A percentile compares a stretch with the other conserved stretches of the same genome.
phyloP scores from a whole-genome alignment of 2,113 vertebrate genomes.

The Pachyramphus minor region DNA sequence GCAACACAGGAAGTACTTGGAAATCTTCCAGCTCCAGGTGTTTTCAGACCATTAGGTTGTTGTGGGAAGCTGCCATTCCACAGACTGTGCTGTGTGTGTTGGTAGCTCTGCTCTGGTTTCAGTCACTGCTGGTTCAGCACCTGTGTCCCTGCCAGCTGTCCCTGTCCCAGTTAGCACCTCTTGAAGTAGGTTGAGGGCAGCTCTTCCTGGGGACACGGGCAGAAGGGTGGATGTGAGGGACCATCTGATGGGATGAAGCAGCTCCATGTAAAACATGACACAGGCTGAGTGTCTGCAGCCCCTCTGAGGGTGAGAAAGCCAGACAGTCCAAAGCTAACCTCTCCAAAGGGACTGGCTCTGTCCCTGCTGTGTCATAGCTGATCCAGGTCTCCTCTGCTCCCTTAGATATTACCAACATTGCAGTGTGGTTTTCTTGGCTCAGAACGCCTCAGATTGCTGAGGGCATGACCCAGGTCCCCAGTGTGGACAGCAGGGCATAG shows the following conservation, averaged over 20 bases:
- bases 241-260: not conserved
- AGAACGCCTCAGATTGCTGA: not conserved
- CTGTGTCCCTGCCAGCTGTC: not conserved
- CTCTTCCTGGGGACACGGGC: not conserved
- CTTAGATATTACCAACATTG: not conserved
- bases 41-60: not conserved
- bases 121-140: not conserved
- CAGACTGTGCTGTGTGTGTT: not conserved
- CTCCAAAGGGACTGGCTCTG: not conserved
- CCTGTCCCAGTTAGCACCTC: not conserved
- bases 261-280: not conserved
- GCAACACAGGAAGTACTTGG: not conserved
- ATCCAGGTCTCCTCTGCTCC: not conserved
- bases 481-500: not conserved
- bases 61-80: not conserved
- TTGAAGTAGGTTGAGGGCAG: not conserved
- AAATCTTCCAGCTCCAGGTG: not conserved
- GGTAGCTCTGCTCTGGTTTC: not conserved
- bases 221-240: not conserved
- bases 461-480: not conserved
- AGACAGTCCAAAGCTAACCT: not conserved
- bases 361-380: not conserved
- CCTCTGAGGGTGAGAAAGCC: not conserved
- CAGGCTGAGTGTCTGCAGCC: not conserved
- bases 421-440: not conserved